Base-by-base conservation (phyloP, 2,113 vertebrate species). In the Morone saxatilis region DNA sequence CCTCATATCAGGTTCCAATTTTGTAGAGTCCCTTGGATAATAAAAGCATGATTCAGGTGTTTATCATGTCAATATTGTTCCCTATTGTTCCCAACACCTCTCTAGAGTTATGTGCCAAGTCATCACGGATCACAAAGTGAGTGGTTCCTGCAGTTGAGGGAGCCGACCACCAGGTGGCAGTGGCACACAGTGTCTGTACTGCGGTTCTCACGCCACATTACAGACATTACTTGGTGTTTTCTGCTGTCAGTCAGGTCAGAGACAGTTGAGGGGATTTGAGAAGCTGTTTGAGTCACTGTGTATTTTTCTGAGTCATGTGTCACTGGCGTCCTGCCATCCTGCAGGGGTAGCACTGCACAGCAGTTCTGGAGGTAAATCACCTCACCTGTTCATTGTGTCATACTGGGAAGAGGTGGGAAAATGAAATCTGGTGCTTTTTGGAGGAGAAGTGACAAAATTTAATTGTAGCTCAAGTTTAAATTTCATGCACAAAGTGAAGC, bases 131-230 rank as follows among this genome's bases (percentile, higher is more conserved):
- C 12, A 19, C 5, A 8, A 1, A 36, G n/a, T 10, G 22, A 25
- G 13, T 41, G 25, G 5, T 6, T 4, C 4, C 0, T 85, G 88
- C 71, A 86, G 63, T n/a, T 6, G 14, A 0, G 7, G 7, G 31
- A 31, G 3, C 4, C 60, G 65, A 50, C 75, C 91, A 65, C 57
- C 4, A 81, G 80, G 65, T 7, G 83, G 72, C 85, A n/a, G 13
- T 25, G 10, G 9, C 1, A 11, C 14, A n/a, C n/a, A 38, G 11
- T 5, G 48, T 57, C n/a, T 40, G 3, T 1, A 6, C 14, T 56
- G 25, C 12, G 12, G 0, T 0, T 4, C 0, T 5, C 0, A 31
- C 0, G 7, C 12, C 7, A 12, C 22, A 7, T 22, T 3, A 10
- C 9, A 69, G 48, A 12, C 17, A 0, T 38, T n/a, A 6, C 20